phyloP scores from a whole-genome alignment of 2,113 vertebrate species.

The Psittacus erithacus region DNA sequence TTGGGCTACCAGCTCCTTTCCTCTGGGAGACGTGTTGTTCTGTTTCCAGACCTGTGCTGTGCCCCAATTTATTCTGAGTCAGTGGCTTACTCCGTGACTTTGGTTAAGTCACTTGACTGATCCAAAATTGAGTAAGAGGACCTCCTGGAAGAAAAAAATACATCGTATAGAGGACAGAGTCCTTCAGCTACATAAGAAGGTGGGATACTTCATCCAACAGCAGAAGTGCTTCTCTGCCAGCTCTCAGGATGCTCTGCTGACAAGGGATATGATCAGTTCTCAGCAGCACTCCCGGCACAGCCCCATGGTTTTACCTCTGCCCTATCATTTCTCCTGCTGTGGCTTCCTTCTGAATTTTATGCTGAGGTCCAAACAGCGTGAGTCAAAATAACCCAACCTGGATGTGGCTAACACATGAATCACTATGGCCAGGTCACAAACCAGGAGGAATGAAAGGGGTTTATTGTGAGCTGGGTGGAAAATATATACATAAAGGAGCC shows the following conservation, averaged over 20 bases:
- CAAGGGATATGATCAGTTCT: not conserved
- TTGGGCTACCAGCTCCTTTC: not conserved
- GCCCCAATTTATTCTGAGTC: not conserved
- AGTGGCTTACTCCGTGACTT: not conserved
- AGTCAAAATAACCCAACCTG: constrained; percentile 50
- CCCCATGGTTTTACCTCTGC: constrained; percentile 1
- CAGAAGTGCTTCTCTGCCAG: not conserved
- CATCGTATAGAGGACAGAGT: not conserved
- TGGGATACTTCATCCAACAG: not conserved
- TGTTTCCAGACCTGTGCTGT: not conserved
- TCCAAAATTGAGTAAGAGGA: not conserved
- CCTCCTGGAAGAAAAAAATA: not conserved
- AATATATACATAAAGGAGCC: not conserved
- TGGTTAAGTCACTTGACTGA: not conserved
- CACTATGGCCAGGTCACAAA: constrained; percentile 31
- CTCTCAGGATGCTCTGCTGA: not conserved
- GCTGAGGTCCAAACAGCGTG: not conserved
- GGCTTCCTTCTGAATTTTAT: constrained; percentile 44
- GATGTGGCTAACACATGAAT: constrained; percentile 42
- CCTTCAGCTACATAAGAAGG: not conserved
- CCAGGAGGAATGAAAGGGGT: not conserved
- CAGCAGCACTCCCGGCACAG: not conserved
- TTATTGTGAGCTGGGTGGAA: constrained; percentile 4
- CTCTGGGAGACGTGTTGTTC: not conserved
- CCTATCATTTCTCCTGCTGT: constrained; percentile 34